Conservation (phyloP, 1,140 invertebrate genomes). For the Pygmarrhopalites habei region DNA sequence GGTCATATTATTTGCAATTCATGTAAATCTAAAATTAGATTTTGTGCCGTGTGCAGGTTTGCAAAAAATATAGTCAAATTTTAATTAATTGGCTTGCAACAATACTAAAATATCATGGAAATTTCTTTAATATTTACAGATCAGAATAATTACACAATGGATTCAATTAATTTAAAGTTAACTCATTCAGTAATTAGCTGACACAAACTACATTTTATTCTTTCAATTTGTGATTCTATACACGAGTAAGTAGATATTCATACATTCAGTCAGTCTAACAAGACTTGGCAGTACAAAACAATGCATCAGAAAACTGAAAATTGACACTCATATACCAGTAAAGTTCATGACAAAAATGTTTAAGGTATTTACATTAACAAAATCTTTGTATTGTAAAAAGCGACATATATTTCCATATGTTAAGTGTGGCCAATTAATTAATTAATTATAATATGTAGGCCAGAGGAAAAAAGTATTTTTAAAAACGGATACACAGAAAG, state of each 20-base stretch:
- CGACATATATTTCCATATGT: no score
- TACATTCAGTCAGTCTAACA: no score
- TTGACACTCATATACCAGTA: no score
- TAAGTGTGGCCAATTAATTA: no score
- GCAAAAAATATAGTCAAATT: not conserved
- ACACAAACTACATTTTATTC: not conserved
- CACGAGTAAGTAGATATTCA: not conserved
- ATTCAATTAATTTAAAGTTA: not conserved
- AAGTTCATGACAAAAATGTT: no score
- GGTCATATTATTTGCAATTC: constrained; percentile 19
- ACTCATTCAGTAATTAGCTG: not conserved
- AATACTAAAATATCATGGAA: not conserved
- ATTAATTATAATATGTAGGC: no score
- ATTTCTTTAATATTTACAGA: not conserved
- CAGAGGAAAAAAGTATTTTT: no score
- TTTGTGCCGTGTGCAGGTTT: constrained; percentile 16
- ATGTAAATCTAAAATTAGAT: constrained; percentile 11
- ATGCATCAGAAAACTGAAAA: no score
- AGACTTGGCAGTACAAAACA: no score
- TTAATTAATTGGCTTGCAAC: not conserved
- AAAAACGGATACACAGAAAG: no score
- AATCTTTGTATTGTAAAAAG: no score
- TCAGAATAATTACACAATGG: not conserved
- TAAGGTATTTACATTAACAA: no score
- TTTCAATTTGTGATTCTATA: not conserved